Percentiles rank a stretch among this genome's conserved stretches.
Evolutionary conservation across 2,888 invertebrate genomes (phyloP).

Genomic region (Rhyacophila evoluta): DNA sequence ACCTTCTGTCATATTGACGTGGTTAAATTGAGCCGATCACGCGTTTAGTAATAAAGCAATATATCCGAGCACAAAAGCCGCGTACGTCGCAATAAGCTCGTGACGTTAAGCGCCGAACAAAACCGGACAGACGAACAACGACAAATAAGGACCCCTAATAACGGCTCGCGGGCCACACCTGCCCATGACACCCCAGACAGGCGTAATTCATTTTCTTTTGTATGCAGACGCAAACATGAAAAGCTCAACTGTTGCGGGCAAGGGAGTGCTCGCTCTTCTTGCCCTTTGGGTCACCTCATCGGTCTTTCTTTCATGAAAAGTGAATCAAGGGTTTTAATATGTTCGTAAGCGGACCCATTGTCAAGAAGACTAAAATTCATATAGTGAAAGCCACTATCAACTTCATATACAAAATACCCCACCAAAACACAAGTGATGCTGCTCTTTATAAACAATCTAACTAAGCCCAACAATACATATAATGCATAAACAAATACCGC

Average conservation of each 20-base stretch:
- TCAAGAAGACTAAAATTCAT: not conserved
- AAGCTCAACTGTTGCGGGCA: not conserved
- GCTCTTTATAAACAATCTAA: too few species aligned
- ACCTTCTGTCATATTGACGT: too few species aligned
- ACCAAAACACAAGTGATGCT: too few species aligned
- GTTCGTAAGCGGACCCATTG: not conserved
- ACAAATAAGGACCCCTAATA: slow-evolving; percentile 45
- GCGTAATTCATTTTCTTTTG: slow-evolving; percentile 51
- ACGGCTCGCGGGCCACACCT: slow-evolving; percentile 36
- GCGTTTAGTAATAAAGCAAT: not conserved
- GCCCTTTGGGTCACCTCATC: slow-evolving; percentile 1
- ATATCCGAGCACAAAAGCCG: not conserved
- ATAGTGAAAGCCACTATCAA: not conserved
- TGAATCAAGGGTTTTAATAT: not conserved
- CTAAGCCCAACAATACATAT: too few species aligned
- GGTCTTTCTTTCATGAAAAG: slow-evolving; percentile 17
- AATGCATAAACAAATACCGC: too few species aligned
- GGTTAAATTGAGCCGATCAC: not conserved
- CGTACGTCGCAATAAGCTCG: not conserved
- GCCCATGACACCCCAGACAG: slow-evolving; percentile 44
- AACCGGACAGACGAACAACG: slow-evolving; percentile 1
- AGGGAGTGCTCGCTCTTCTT: not conserved
- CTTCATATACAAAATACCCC: not conserved
- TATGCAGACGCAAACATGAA: slow-evolving; percentile 29
- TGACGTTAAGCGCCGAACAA: not conserved